These are phyloP conservation scores for Pseudonaja textilis DNA, from an alignment of 2,113 vertebrate species.

Conservation along the genomic window DNA sequence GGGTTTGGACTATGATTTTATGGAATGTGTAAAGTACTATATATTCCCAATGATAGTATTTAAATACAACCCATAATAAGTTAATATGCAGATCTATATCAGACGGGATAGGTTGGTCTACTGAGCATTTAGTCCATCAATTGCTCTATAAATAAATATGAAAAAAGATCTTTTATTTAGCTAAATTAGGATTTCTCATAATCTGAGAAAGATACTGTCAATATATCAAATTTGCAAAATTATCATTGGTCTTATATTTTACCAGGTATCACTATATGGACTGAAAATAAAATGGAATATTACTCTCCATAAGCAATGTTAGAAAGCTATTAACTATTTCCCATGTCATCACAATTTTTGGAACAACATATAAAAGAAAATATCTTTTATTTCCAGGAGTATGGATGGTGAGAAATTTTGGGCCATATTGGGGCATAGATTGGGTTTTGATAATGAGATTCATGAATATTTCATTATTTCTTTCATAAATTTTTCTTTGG, in stretches of 20 bases:
- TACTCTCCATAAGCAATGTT: not conserved
- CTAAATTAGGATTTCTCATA: not conserved
- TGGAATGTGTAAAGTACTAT: not conserved
- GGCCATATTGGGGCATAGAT: not conserved
- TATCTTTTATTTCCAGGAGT: not conserved
- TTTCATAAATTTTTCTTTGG: not conserved
- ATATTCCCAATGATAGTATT: not conserved
- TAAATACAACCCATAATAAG: not conserved
- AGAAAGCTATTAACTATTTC: not conserved
- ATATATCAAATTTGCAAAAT: not conserved
- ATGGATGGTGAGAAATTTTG: not conserved
- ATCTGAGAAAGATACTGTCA: not conserved
- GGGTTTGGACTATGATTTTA: not conserved
- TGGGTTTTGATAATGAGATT: not conserved
- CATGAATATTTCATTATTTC: not conserved
- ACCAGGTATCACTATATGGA: not conserved
- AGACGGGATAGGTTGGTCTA: not conserved
- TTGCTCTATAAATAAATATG: not conserved
- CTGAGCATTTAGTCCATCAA: not conserved
- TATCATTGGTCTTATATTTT: not conserved
- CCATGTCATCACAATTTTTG: not conserved
- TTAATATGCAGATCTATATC: not conserved
- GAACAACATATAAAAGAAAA: not conserved
- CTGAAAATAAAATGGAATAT: not conserved
- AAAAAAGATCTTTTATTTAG: not conserved